Evolutionary conservation across 2,113 vertebrate species (phyloP).

Genomic region (Pachyramphus minor): DNA sequence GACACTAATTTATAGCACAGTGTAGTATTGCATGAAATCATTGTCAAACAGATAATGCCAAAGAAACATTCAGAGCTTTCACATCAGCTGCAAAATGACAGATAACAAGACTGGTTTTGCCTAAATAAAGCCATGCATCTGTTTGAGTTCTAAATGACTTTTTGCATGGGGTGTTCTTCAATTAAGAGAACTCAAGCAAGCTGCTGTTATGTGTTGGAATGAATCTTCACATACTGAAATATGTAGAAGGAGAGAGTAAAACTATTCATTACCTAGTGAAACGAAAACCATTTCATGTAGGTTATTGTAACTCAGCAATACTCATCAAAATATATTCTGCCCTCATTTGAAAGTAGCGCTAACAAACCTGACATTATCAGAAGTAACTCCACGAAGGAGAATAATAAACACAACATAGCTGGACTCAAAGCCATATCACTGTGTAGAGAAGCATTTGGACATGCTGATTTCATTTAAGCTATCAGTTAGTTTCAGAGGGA

Average conservation of each 20-base stretch:
- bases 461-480: background rate
- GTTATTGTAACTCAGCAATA: background rate
- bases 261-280: background rate
- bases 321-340: background rate
- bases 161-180: background rate
- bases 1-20: slow-evolving; percentile 70
- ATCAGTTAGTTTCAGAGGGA: background rate
- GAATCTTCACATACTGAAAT: background rate
- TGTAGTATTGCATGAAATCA: slow-evolving; percentile 24
- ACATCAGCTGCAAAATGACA: slow-evolving; percentile 58
- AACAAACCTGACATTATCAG: background rate
- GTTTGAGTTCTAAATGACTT: slow-evolving; percentile 13
- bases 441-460: background rate
- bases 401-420: background rate
- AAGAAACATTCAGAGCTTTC: slow-evolving; percentile 31
- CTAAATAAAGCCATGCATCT: slow-evolving; percentile 58
- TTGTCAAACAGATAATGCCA: slow-evolving; percentile 69
- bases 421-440: background rate
- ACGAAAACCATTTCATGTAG: background rate
- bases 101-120: slow-evolving; percentile 26
- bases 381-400: background rate
- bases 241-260: background rate
- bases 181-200: background rate
- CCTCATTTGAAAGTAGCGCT: background rate
- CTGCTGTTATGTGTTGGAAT: background rate